phyloP scores from a whole-genome alignment of 2,113 vertebrate species.

The Bettongia penicillata region DNA sequence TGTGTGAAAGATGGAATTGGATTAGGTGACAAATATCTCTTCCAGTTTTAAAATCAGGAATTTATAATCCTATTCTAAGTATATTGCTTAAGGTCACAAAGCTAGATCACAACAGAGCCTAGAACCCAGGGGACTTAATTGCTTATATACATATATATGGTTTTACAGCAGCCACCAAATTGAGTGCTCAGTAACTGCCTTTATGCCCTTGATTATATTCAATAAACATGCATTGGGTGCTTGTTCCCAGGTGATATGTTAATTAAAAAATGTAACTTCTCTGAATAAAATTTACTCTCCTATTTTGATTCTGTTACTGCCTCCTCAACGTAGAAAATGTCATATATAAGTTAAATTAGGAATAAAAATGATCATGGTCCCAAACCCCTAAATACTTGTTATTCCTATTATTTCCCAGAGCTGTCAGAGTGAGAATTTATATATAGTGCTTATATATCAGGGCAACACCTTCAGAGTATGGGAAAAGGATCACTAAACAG shows the following conservation, averaged over 20 bases:
- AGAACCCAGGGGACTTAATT: background rate
- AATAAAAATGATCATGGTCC: background rate
- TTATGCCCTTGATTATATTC: background rate
- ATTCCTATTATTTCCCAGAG: background rate
- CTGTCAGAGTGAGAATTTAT: background rate
- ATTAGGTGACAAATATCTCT: background rate
- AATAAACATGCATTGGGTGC: background rate
- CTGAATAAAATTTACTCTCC: fast-evolving
- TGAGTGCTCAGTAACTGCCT: no score
- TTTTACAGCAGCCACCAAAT: background rate
- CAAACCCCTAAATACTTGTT: background rate
- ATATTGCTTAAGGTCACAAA: background rate
- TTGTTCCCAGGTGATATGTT: background rate
- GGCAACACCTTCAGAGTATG: background rate
- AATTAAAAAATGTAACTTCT: fast-evolving
- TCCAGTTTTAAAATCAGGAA: background rate
- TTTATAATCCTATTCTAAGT: background rate
- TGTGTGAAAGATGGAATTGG: background rate
- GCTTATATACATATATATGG: background rate
- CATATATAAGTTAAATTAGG: background rate
- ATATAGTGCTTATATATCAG: background rate
- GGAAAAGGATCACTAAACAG: background rate
- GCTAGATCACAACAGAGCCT: background rate
- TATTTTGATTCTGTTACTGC: background rate
- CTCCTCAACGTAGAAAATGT: background rate